Percentiles rank a stretch among this genome's conserved stretches.
Conservation (phyloP, 92 coral and sea anemone genomes). For the Epizoanthus ramosus region DNA sequence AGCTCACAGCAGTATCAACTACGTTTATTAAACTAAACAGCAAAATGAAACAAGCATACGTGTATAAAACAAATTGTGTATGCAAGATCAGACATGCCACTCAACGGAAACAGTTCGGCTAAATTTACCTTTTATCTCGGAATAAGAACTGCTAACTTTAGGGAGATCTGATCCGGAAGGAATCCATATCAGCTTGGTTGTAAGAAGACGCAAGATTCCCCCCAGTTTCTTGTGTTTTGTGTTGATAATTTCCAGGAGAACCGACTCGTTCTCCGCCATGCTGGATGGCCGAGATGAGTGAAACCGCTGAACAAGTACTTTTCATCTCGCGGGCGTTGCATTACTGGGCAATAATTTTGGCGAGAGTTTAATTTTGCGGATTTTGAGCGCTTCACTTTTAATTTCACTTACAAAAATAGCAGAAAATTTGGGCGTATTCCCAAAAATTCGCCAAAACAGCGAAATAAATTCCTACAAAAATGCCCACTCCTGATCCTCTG, state of each 20-base stretch:
- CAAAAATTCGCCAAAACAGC: no score
- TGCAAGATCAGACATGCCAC: not conserved
- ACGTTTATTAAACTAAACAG: no score
- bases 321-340: not conserved
- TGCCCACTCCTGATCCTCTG: no score
- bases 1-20: no score
- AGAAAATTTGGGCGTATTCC: no score
- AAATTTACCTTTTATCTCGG: slow-evolving; percentile 91
- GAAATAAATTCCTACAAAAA: no score
- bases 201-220: slow-evolving; percentile 84
- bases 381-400: no score
- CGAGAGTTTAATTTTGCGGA: not conserved
- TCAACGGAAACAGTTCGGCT: not conserved
- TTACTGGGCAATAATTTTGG: not conserved
- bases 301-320: slow-evolving; percentile 45
- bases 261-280: slow-evolving; percentile 88
- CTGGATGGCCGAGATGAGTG: slow-evolving; percentile 59
- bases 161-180: slow-evolving; percentile 78
- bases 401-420: no score
- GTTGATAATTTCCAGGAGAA: slow-evolving; percentile 78
- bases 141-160: slow-evolving; percentile 79
- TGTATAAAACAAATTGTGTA: not conserved
- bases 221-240: slow-evolving; percentile 87
- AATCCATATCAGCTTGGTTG: slow-evolving; percentile 81
- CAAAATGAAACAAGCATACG: not conserved